Evolutionary conservation across 2,888 invertebrate genomes (phyloP).

Genomic region (Fabriciana adippe): DNA sequence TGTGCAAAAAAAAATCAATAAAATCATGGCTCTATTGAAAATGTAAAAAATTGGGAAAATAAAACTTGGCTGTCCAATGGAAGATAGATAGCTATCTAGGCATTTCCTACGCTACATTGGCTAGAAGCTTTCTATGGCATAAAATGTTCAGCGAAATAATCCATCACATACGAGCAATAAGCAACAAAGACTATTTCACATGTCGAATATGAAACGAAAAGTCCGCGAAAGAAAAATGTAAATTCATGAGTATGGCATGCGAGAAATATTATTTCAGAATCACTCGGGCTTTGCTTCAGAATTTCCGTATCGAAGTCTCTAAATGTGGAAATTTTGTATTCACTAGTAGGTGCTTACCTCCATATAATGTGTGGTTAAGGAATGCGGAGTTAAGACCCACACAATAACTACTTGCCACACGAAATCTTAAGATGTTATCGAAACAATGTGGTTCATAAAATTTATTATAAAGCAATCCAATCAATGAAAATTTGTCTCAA

Average conservation of each 20-base stretch:
- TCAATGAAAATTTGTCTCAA: no score
- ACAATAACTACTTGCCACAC: no score
- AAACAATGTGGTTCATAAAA: no score
- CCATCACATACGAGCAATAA: conserved; percentile 1
- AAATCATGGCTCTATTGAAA: not conserved
- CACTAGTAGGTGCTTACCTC: no score
- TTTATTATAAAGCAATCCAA: no score
- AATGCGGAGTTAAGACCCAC: no score
- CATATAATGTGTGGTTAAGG: no score
- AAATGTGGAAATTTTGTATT: no score
- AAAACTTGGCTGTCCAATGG: conserved; percentile 3
- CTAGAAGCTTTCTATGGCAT: not conserved
- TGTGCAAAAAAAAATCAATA: not conserved
- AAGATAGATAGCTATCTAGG: not conserved
- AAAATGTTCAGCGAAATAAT: not conserved
- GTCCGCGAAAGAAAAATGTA: not conserved
- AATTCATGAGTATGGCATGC: not conserved
- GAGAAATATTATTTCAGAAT: conserved; percentile 3
- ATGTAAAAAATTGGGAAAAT: not conserved
- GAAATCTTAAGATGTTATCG: no score
- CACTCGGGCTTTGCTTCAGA: not conserved
- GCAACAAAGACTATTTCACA: not conserved
- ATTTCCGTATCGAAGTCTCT: no score
- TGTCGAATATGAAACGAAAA: not conserved
- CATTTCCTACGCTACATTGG: not conserved